These are phyloP conservation scores for Lindbergichthys nudifrons DNA, from an alignment of 2,797 vertebrate species.

Conservation along the genomic window DNA sequence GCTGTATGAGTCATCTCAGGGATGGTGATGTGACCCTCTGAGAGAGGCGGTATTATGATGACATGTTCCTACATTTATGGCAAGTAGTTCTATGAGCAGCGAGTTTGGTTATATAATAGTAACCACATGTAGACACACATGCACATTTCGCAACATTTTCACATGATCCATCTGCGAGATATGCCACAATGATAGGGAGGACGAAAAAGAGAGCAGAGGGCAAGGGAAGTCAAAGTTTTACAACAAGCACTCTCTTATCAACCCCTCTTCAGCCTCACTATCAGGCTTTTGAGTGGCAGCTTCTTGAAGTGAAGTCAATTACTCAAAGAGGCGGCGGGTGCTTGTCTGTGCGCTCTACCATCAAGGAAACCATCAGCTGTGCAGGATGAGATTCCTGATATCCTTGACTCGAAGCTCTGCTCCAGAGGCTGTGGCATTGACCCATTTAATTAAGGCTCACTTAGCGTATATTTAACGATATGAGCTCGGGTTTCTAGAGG, in stretches of 20 bases:
- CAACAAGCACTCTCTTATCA: conserved; percentile 49
- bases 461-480: conserved; percentile 58
- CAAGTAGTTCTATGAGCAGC: conserved; percentile 37
- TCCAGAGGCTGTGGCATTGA: conserved; percentile 33
- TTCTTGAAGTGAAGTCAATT: conserved; percentile 67
- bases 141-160: conserved; percentile 11
- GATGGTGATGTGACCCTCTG: not conserved
- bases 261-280: conserved; percentile 36
- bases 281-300: conserved; percentile 63
- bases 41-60: conserved; percentile 30
- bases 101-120: conserved; percentile 35
- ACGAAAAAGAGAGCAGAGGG: conserved; percentile 43
- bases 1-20: conserved; percentile 8
- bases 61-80: conserved; percentile 31
- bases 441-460: conserved; percentile 65
- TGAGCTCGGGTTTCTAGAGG: conserved; percentile 35
- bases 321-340: conserved; percentile 55
- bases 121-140: conserved; percentile 14
- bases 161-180: conserved; percentile 26
- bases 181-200: conserved; percentile 29
- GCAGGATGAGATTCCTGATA: conserved; percentile 65
- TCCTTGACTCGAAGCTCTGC: conserved; percentile 56
- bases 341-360: conserved; percentile 38
- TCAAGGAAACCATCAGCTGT: conserved; percentile 62
- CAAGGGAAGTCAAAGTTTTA: conserved; percentile 55